These are phyloP conservation scores for Daboia siamensis DNA, from an alignment of 2,113 vertebrate species.

Conservation along the genomic window DNA sequence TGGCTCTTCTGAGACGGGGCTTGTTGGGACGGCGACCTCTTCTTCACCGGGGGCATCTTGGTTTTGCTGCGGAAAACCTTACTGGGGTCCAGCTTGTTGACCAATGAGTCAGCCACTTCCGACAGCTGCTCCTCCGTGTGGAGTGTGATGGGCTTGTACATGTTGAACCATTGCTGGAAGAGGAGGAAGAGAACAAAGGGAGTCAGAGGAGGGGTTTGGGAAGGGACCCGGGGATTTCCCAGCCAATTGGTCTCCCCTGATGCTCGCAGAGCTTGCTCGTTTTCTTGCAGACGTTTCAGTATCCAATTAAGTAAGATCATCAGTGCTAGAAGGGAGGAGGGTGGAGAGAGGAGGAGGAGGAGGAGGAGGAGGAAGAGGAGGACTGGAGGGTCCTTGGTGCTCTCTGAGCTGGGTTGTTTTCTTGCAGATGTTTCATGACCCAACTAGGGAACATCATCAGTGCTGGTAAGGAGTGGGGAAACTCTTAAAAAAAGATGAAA, in stretches of 20 bases:
- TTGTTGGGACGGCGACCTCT: slow-evolving; percentile 74
- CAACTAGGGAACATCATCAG: too few species aligned
- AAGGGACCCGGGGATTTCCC: not conserved
- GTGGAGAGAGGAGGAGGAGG: too few species aligned
- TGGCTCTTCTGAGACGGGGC: slow-evolving; percentile 63
- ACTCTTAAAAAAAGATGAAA: too few species aligned
- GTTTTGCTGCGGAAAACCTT: slow-evolving; percentile 87
- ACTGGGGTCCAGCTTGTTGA: slow-evolving; percentile 91
- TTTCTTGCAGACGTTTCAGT: not conserved
- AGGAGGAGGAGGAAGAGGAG: too few species aligned
- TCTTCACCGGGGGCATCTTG: slow-evolving; percentile 81
- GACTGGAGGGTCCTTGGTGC: too few species aligned
- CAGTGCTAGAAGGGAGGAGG: too few species aligned
- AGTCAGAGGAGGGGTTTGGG: slow-evolving; percentile 3
- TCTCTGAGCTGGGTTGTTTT: too few species aligned
- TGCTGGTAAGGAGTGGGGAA: too few species aligned
- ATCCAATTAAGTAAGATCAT: too few species aligned
- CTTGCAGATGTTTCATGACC: too few species aligned
- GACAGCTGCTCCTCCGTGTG: slow-evolving; percentile 68
- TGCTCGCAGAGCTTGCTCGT: not conserved
- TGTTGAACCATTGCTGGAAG: slow-evolving; percentile 92
- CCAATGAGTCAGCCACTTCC: slow-evolving; percentile 73
- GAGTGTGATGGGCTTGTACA: slow-evolving; percentile 90
- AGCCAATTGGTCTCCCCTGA: not conserved
- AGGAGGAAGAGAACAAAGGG: not conserved